phyloP scores from a whole-genome alignment of 2,888 invertebrate genomes.

The Anticlea derivata region DNA sequence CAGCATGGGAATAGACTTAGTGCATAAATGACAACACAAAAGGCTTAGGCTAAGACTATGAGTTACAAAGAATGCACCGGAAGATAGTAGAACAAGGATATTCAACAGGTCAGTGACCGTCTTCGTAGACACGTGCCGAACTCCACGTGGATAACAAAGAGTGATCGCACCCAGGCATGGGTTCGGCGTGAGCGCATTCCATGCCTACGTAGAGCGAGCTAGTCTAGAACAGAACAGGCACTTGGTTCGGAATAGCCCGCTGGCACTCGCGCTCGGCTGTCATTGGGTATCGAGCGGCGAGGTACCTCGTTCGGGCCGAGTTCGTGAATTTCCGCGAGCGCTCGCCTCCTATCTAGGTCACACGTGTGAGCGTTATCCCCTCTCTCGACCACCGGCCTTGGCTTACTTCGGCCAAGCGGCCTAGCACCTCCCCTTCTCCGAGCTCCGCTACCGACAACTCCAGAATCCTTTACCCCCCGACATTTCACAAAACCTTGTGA shows the following conservation, averaged over 20 bases:
- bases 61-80: constrained; percentile 8
- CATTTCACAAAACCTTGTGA: neutral
- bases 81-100: constrained; percentile 19
- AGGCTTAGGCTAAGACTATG: neutral
- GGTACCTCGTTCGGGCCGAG: constrained; percentile 45
- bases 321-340: constrained; percentile 65
- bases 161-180: constrained; percentile 31
- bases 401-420: constrained; percentile 78
- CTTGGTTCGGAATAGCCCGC: constrained; percentile 1
- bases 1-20: constrained; percentile 1
- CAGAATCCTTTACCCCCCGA: constrained; percentile 24
- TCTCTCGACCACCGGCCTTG: constrained; percentile 80
- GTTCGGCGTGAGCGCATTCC: constrained; percentile 38
- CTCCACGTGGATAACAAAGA: constrained; percentile 54
- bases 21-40: constrained; percentile 4
- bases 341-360: constrained; percentile 78
- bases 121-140: constrained; percentile 53
- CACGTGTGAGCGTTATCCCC: constrained; percentile 83
- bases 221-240: constrained; percentile 28
- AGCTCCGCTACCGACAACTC: constrained; percentile 39
- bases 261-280: constrained; percentile 14
- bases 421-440: constrained; percentile 72
- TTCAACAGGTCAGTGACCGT: constrained; percentile 62
- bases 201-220: constrained; percentile 35
- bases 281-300: constrained; percentile 60